These are phyloP conservation scores for Antechinus stuartii DNA, from an alignment of 2,113 vertebrate species.

Conservation along the genomic window DNA sequence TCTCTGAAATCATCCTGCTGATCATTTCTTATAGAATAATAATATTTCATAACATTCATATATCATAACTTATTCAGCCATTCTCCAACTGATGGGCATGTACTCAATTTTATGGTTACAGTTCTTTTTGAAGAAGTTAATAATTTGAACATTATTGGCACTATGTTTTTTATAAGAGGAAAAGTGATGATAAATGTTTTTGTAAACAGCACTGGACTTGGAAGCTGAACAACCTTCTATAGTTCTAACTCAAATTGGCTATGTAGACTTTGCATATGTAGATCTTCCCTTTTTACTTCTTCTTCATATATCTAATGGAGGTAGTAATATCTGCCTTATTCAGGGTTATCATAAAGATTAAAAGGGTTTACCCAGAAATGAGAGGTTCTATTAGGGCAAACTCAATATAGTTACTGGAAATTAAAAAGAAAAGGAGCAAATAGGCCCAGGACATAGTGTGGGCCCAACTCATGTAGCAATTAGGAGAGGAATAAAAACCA, in stretches of 20 bases:
- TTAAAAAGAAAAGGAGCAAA: background rate
- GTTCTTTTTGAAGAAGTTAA: background rate
- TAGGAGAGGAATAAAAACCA: background rate
- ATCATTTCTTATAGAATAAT: too few species aligned
- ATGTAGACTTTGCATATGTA: too few species aligned
- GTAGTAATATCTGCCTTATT: background rate
- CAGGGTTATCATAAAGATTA: background rate
- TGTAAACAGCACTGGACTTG: background rate
- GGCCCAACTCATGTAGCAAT: background rate
- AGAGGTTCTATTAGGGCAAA: background rate
- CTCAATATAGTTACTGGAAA: background rate
- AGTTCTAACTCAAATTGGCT: background rate
- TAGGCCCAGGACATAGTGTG: background rate
- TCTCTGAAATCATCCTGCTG: too few species aligned
- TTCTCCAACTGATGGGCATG: too few species aligned
- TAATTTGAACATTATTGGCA: background rate
- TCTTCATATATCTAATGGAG: background rate
- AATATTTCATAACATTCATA: too few species aligned
- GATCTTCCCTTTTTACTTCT: background rate
- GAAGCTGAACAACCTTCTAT: background rate
- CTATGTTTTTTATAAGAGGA: background rate
- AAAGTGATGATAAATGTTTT: background rate
- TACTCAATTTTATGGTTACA: background rate
- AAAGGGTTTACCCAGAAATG: background rate
- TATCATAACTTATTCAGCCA: too few species aligned